Conservation (phyloP, 2,797 vertebrate genomes). For the Amblyraja radiata region DNA sequence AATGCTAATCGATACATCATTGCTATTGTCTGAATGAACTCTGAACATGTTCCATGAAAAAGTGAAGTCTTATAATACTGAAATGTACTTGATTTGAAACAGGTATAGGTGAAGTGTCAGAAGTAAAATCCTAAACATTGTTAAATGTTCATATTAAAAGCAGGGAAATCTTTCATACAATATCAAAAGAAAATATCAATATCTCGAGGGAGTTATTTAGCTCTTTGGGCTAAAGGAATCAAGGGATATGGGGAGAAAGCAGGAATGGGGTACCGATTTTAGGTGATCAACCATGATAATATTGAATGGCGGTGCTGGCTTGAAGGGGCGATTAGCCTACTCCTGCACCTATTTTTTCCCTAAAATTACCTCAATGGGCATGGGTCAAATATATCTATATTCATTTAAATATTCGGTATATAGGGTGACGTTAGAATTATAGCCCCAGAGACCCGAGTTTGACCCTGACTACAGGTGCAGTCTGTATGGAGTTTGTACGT, state of each 20-base stretch:
- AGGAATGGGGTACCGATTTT: too few species aligned
- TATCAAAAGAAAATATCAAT: background rate
- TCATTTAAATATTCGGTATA: background rate
- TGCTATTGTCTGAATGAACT: background rate
- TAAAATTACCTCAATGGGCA: background rate
- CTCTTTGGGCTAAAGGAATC: too few species aligned
- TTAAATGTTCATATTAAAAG: background rate
- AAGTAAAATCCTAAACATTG: background rate
- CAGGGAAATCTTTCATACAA: background rate
- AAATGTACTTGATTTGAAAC: background rate
- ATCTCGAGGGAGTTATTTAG: too few species aligned
- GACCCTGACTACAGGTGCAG: too few species aligned
- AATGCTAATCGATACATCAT: background rate
- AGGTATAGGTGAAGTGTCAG: background rate
- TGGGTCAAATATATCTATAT: background rate
- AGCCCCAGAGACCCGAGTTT: too few species aligned
- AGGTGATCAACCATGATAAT: too few species aligned
- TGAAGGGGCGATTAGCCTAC: too few species aligned
- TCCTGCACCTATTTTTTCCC: too few species aligned
- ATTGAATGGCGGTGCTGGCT: too few species aligned
- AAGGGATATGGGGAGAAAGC: too few species aligned
- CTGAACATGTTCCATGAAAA: background rate
- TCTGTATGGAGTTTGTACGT: too few species aligned
- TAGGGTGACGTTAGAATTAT: too few species aligned
- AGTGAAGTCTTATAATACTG: background rate